Conservation (phyloP, 2,797 vertebrate genomes). For the Myiothlypis chrysogaster region DNA sequence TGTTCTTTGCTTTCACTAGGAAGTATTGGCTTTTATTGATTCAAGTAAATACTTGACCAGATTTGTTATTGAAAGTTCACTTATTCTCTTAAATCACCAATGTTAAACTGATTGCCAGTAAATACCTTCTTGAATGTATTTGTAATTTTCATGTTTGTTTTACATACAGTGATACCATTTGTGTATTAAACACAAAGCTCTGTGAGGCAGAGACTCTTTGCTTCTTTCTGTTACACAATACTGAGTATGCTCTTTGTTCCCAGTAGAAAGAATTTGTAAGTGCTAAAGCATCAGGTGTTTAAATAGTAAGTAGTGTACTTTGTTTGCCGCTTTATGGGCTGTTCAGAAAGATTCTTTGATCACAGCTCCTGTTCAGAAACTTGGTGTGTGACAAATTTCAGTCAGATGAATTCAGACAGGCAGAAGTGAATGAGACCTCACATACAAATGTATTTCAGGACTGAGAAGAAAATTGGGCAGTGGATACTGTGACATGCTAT, state of each 20-base stretch:
- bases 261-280: neutral
- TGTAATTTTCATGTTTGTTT: neutral
- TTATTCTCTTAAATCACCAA: neutral
- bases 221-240: neutral
- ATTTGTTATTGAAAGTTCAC: neutral
- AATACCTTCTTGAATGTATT: neutral
- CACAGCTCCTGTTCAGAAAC: neutral
- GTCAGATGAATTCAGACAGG: neutral
- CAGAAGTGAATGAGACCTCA: neutral
- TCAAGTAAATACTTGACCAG: neutral
- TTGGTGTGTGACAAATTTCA: neutral
- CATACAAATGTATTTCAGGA: neutral
- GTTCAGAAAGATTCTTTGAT: neutral
- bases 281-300: neutral
- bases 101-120: neutral
- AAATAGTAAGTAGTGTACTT: neutral
- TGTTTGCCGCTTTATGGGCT: neutral
- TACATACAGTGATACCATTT: neutral
- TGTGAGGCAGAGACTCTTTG: neutral
- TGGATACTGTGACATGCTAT: neutral
- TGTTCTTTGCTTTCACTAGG: neutral
- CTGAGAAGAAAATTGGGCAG: neutral
- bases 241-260: neutral
- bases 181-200: neutral
- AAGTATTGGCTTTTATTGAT: neutral